phyloP scores from a whole-genome alignment of 2,113 vertebrate species.

The Nanorana parkeri region DNA sequence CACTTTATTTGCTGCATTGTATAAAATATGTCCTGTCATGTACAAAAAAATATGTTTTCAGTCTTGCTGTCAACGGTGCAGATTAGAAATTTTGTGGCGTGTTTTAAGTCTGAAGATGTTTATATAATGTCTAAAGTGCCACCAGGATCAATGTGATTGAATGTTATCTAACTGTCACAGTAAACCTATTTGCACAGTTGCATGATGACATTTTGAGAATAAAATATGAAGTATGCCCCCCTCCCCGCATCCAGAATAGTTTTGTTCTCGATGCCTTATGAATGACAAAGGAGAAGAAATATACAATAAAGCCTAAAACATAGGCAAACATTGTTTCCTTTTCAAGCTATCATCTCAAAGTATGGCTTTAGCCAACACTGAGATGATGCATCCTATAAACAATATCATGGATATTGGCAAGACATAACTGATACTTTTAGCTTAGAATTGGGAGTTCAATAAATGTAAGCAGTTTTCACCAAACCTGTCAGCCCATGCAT shows the following conservation, averaged over 20 bases:
- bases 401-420: no score
- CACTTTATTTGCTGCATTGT: slow-evolving; percentile 8
- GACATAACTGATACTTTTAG: no score
- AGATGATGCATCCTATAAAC: no score
- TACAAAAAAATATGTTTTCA: background rate
- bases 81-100: slow-evolving; percentile 12
- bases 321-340: background rate
- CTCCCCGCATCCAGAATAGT: background rate
- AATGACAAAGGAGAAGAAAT: background rate
- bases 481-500: no score
- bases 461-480: no score
- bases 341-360: background rate
- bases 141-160: slow-evolving; percentile 29
- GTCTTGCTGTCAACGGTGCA: slow-evolving; percentile 13
- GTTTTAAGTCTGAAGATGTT: slow-evolving; percentile 10
- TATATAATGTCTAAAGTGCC: slow-evolving; percentile 29
- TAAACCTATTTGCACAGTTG: slow-evolving; percentile 26
- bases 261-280: background rate
- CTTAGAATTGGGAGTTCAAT: no score
- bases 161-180: slow-evolving; percentile 26
- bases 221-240: background rate
- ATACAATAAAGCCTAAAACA: background rate
- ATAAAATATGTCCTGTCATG: slow-evolving; percentile 5
- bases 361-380: no score
- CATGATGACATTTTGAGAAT: slow-evolving; percentile 27